Conservation (phyloP, 2,797 vertebrate genomes). For the Muraenolepis orangiensis region DNA sequence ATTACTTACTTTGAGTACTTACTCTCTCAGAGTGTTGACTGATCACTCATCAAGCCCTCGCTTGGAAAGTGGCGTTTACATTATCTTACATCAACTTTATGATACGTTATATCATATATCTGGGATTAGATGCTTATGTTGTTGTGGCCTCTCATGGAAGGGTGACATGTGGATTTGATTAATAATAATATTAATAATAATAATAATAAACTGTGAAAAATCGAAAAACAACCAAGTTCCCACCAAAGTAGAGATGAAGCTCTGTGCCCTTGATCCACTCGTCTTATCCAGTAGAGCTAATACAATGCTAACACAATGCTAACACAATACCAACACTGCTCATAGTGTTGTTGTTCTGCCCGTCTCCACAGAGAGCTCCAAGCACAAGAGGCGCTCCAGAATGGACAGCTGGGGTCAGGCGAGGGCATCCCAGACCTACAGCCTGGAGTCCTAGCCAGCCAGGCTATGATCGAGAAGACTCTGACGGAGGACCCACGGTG, state of each 20-base stretch:
- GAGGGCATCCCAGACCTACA: constrained; percentile 87
- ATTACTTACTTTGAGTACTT: background rate
- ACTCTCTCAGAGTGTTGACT: too few species aligned
- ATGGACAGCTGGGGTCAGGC: constrained; percentile 81
- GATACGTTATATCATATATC: background rate
- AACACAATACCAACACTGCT: too few species aligned
- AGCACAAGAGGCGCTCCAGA: constrained; percentile 90
- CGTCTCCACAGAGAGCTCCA: constrained; percentile 83
- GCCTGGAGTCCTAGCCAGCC: constrained; percentile 88
- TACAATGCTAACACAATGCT: too few species aligned
- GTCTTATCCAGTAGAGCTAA: background rate
- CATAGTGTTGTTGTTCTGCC: too few species aligned
- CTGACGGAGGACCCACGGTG: constrained; percentile 90
- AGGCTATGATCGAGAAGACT: constrained; percentile 94
- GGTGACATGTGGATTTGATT: background rate
- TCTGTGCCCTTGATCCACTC: background rate
- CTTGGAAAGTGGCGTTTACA: background rate
- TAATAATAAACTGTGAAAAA: too few species aligned
- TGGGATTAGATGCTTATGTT: background rate
- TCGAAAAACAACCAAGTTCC: background rate
- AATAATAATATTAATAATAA: too few species aligned
- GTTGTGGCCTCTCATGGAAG: too few species aligned
- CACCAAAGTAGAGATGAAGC: background rate
- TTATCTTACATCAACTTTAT: background rate
- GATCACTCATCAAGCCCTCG: too few species aligned